These are phyloP conservation scores for Catalaphyllia jardinei DNA, from an alignment of 64 coral and sea anemone genomes.

Conservation along the genomic window DNA sequence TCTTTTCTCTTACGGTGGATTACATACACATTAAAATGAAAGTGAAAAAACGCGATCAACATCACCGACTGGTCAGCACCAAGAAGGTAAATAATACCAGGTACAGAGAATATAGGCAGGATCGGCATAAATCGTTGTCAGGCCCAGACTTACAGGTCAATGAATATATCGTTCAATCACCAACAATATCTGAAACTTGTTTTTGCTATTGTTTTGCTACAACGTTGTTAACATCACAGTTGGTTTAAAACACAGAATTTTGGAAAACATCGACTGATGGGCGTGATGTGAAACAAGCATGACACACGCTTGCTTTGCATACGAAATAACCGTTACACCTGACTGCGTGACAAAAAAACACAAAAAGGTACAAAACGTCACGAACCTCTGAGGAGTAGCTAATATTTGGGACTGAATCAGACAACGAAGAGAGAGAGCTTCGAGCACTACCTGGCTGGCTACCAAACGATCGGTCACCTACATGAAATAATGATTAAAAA, in stretches of 20 bases:
- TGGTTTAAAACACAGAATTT: not conserved
- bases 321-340: not conserved
- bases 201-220: too few species aligned
- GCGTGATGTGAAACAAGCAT: slow-evolving; percentile 1
- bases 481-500: not conserved
- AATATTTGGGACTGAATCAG: slow-evolving; percentile 67
- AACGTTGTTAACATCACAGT: too few species aligned
- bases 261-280: not conserved
- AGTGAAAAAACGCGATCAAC: too few species aligned
- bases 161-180: too few species aligned
- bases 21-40: too few species aligned
- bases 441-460: slow-evolving; percentile 78
- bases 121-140: too few species aligned
- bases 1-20: too few species aligned
- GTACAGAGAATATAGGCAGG: too few species aligned
- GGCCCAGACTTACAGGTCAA: too few species aligned
- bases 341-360: not conserved
- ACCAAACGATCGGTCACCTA: slow-evolving; percentile 63
- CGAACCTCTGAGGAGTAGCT: slow-evolving; percentile 80
- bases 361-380: not conserved
- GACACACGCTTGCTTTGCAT: not conserved
- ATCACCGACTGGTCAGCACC: too few species aligned
- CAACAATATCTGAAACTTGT: too few species aligned
- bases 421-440: slow-evolving; percentile 82
- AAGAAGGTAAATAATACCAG: too few species aligned